phyloP scores from a whole-genome alignment of 2,797 vertebrate species.

The Odontamblyopus rebecca region DNA sequence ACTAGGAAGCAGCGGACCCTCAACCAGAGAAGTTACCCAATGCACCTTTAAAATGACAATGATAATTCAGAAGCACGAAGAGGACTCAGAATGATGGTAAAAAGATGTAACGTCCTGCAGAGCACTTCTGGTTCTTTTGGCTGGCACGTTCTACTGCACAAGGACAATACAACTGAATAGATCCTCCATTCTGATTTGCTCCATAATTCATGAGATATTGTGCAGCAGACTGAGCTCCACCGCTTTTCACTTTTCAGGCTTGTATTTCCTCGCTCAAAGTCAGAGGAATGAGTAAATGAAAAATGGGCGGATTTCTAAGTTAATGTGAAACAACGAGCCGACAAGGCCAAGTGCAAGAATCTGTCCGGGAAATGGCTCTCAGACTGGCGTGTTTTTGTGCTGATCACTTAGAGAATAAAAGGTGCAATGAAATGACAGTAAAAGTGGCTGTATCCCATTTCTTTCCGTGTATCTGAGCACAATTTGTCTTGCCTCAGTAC shows the following conservation, averaged over 20 bases:
- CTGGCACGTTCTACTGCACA: background rate
- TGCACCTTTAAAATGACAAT: too few relatives aligned
- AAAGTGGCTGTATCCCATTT: background rate
- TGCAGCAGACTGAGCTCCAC: background rate
- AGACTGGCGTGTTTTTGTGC: background rate
- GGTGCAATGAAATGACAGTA: background rate
- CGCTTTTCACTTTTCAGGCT: background rate
- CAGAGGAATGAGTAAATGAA: background rate
- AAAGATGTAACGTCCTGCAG: background rate
- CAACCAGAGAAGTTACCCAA: too few relatives aligned
- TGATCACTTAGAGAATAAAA: background rate
- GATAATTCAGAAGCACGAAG: background rate
- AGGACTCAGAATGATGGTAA: background rate
- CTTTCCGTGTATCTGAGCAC: too few relatives aligned
- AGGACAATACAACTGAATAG: background rate
- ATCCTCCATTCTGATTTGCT: background rate
- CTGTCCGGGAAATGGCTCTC: background rate
- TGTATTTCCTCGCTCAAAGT: background rate
- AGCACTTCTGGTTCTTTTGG: background rate
- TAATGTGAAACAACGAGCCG: constrained; percentile 1
- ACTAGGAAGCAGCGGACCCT: too few relatives aligned
- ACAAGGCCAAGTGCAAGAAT: background rate
- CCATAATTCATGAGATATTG: background rate
- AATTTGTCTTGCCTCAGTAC: too few relatives aligned
- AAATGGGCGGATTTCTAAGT: background rate